Evolutionary conservation across 2,113 vertebrate species (phyloP).

Genomic region (Prolemur simus): DNA sequence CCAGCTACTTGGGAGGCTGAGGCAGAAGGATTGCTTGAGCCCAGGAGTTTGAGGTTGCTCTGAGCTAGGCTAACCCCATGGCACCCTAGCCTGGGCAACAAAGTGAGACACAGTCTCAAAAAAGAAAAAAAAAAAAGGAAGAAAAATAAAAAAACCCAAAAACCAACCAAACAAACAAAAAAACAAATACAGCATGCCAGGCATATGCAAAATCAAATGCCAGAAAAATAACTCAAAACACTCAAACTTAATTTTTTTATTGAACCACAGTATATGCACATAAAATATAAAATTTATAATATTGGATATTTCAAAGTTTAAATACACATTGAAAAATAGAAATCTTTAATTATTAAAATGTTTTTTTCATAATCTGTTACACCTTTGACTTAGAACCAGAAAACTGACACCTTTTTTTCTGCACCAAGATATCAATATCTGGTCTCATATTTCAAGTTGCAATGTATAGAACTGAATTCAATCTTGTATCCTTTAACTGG

Average conservation of each 20-base stretch:
- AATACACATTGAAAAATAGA: background rate
- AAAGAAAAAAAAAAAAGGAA: too few species aligned
- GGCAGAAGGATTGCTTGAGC: too few species aligned
- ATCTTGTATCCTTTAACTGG: background rate
- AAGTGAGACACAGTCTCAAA: too few species aligned
- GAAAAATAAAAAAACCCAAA: too few species aligned
- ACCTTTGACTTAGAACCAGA: slow-evolving; percentile 10
- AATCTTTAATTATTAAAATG: background rate
- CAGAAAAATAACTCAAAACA: background rate
- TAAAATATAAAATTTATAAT: background rate
- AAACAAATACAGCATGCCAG: background rate
- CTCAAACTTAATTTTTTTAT: background rate
- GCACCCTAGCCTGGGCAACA: too few species aligned
- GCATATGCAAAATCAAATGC: background rate
- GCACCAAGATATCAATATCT: background rate
- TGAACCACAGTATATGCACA: background rate
- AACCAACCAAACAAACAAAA: background rate
- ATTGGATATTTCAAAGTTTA: background rate
- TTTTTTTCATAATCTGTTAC: background rate
- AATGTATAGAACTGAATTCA: background rate
- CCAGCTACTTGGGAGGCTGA: too few species aligned
- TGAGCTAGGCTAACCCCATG: too few species aligned
- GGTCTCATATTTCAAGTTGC: background rate
- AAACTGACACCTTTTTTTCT: background rate
- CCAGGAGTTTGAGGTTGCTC: too few species aligned